Evolutionary conservation across 2,888 invertebrate species (phyloP), one percentile per base, ranked within the genome.

Genomic region (Yponomeuta evonymella): DNA sequence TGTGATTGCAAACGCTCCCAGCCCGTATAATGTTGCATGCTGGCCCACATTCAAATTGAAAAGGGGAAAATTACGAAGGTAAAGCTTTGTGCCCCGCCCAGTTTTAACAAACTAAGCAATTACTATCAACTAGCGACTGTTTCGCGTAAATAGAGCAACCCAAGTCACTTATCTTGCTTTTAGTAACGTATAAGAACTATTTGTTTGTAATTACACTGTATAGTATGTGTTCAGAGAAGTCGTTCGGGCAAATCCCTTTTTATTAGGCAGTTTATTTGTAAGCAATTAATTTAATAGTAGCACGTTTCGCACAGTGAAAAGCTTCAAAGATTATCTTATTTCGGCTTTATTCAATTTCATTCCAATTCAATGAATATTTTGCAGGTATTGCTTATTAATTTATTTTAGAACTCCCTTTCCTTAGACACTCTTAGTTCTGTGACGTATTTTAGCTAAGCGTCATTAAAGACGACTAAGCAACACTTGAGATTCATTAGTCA

Each of bases 1-100:
- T 67, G 48, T 66, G 48, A 33, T 62, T 63, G 68, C 68, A 67
- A 69, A 43, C 70, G 66, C 72, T 67, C 72, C 72, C 70, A 63
- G 70, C 65, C 67, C 36, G 69, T 63, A 62, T 69, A 69, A 62
- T 69, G 36, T 69, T 69, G 62, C 70, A 72, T 62, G 68, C 43
- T 29, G 12, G 29, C 58, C 12, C 23, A 48, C 64, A 68, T 68
- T 71, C 63, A 68, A 63, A 66, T 71, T 71, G 69, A 36, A 62
- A 69, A 43, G 15, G 51, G 51, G 51, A 12, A 15, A 58, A 15
- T 58, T 58, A 58, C 51, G 51, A 3, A 12, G 15, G 51, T 1
- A 58, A 58, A 58, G 51, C 12, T 58, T 58, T 58, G 15, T 58
- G 51, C 15, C 1, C 51, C 12, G 12, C 51, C 3, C 5, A 58